These are phyloP conservation scores for Flabesymbios commensalis DNA, from an alignment of 2,888 invertebrate genomes.

Conservation along the genomic window DNA sequence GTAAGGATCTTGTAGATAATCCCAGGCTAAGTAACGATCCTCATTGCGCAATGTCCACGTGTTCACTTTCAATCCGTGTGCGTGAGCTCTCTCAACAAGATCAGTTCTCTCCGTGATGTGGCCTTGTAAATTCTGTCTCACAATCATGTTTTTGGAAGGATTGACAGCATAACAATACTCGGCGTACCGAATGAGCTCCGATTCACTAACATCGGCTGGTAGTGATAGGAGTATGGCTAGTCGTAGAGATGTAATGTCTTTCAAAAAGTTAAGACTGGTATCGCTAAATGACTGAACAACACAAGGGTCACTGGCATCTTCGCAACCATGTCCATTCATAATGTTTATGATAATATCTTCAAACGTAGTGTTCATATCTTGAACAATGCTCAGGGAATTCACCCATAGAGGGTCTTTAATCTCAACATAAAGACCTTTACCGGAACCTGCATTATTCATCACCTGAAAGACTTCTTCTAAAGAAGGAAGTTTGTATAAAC, in stretches of 20 bases:
- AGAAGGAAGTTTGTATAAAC: slow-evolving; percentile 20
- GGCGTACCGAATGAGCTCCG: slow-evolving; percentile 9
- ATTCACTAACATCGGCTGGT: not conserved
- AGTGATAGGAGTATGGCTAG: slow-evolving; percentile 4
- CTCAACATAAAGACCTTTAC: slow-evolving; percentile 33
- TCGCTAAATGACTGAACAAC: slow-evolving; percentile 32
- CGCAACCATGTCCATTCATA: slow-evolving; percentile 21
- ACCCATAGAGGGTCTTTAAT: slow-evolving; percentile 30
- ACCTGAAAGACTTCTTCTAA: slow-evolving; percentile 32
- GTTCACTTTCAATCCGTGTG: slow-evolving; percentile 20
- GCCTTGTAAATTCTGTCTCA: slow-evolving; percentile 1
- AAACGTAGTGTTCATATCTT: slow-evolving; percentile 20
- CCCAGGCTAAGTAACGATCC: slow-evolving; percentile 29
- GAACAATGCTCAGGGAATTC: slow-evolving; percentile 20
- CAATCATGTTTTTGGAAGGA: slow-evolving; percentile 14
- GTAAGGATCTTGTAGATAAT: slow-evolving; percentile 32
- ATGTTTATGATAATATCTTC: slow-evolving; percentile 30
- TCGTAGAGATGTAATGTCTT: slow-evolving; percentile 16
- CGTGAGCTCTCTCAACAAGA: slow-evolving; percentile 18
- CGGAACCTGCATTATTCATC: slow-evolving; percentile 12
- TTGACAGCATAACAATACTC: slow-evolving; percentile 27
- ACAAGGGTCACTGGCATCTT: slow-evolving; percentile 15
- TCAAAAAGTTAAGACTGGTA: slow-evolving; percentile 18
- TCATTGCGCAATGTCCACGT: slow-evolving; percentile 33
- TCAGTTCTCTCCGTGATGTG: slow-evolving; percentile 15